These are phyloP conservation scores for Scotopteryx bipunctaria DNA, from an alignment of 2,888 invertebrate genomes.

Conservation along the genomic window DNA sequence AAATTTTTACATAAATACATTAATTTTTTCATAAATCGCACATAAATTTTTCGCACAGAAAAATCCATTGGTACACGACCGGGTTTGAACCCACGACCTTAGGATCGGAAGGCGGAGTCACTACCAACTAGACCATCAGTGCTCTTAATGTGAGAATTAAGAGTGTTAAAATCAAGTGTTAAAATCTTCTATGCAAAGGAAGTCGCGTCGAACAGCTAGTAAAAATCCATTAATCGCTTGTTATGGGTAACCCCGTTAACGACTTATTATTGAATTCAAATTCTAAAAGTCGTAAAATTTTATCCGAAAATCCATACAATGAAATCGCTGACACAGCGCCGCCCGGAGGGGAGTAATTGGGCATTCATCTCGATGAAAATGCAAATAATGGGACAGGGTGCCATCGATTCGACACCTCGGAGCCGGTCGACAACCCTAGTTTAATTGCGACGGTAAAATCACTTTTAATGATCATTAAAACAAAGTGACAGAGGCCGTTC, in stretches of 20 bases:
- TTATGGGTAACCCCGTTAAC: slow-evolving; percentile 7
- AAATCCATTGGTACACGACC: too few relatives aligned
- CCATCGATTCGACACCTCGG: slow-evolving; percentile 24
- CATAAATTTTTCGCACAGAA: too few relatives aligned
- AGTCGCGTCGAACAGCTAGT: too few relatives aligned
- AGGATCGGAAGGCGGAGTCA: too few relatives aligned
- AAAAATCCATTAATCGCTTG: neutral
- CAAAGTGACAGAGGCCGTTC: slow-evolving; percentile 24
- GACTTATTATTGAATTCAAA: slow-evolving; percentile 15
- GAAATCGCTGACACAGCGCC: slow-evolving; percentile 50
- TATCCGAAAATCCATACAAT: slow-evolving; percentile 34
- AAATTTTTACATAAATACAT: too few relatives aligned
- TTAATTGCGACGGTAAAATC: slow-evolving; percentile 37
- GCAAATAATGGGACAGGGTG: slow-evolving; percentile 47
- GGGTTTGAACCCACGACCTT: too few relatives aligned
- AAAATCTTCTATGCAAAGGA: too few relatives aligned
- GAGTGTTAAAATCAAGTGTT: too few relatives aligned
- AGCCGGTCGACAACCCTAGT: slow-evolving; percentile 20
- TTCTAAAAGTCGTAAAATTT: slow-evolving; percentile 19
- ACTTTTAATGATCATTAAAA: slow-evolving; percentile 39
- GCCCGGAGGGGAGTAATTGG: slow-evolving; percentile 45
- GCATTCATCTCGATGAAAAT: slow-evolving; percentile 48
- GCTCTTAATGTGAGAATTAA: neutral
- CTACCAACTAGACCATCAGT: too few relatives aligned
- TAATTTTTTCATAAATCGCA: too few relatives aligned